A percentile compares a stretch with the other conserved stretches of the same genome.
Evolutionary conservation across 1,140 invertebrate species (phyloP).

Genomic region (Halyomorpha halys): DNA sequence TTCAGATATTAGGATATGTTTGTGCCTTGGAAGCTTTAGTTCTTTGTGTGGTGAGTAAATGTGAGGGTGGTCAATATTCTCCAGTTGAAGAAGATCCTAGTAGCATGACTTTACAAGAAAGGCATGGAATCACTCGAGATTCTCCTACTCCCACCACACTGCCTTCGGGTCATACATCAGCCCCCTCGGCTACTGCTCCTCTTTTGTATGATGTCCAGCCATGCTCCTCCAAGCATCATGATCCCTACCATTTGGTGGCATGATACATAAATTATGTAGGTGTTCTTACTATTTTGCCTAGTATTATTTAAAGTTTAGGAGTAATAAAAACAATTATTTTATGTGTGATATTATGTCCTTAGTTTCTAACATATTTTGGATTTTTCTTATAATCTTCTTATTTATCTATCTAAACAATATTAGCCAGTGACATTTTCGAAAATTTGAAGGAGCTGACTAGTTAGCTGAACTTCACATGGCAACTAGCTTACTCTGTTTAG

Average conservation of each 20-base stretch:
- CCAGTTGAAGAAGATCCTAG: slow-evolving; percentile 40
- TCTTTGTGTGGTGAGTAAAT: slow-evolving; percentile 38
- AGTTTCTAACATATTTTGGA: too few relatives aligned
- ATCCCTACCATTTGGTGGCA: slow-evolving; percentile 41
- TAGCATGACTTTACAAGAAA: slow-evolving; percentile 39
- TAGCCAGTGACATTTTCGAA: too few relatives aligned
- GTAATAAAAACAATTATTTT: too few relatives aligned
- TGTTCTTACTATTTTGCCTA: background rate
- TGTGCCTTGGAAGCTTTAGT: slow-evolving; percentile 40
- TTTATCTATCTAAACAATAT: too few relatives aligned
- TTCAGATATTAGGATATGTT: slow-evolving; percentile 39
- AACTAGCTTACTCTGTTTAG: too few relatives aligned
- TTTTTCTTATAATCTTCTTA: too few relatives aligned
- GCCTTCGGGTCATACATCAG: slow-evolving; percentile 28
- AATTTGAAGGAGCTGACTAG: too few relatives aligned
- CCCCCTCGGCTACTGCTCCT: slow-evolving; percentile 27
- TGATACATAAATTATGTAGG: slow-evolving; percentile 20
- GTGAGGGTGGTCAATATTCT: slow-evolving; percentile 38
- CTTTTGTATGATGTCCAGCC: slow-evolving; percentile 44
- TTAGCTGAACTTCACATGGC: too few relatives aligned
- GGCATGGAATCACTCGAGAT: slow-evolving; percentile 26
- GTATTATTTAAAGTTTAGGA: too few relatives aligned
- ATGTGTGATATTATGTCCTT: too few relatives aligned
- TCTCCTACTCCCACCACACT: slow-evolving; percentile 29
- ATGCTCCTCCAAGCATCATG: slow-evolving; percentile 46